Percentiles rank a stretch among this genome's conserved stretches.
These are phyloP conservation scores for Hydrolagus affinis DNA, from an alignment of 2,113 vertebrate species.

Conservation along the genomic window DNA sequence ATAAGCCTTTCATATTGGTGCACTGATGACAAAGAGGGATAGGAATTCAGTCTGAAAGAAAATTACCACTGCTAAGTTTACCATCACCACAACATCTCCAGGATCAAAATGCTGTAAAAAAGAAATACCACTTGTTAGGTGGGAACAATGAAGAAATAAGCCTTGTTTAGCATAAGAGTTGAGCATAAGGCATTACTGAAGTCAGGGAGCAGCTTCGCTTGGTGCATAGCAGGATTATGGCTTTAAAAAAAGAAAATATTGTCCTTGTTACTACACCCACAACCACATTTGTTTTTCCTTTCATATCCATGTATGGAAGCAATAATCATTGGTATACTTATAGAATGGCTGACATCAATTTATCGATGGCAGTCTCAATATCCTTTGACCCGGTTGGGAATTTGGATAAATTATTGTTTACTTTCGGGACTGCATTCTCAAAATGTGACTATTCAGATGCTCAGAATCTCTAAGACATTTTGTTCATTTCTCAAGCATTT, in stretches of 20 bases:
- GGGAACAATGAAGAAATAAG: conserved; percentile 87
- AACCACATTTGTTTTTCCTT: not conserved
- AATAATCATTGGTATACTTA: not conserved
- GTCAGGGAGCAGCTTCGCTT: conserved; percentile 35
- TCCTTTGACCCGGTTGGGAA: not conserved
- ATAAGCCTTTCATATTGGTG: conserved; percentile 97
- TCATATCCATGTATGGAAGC: not conserved
- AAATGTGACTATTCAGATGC: not conserved
- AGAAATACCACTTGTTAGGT: conserved; percentile 99
- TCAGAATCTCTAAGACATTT: no score
- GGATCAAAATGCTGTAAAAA: conserved; percentile 99
- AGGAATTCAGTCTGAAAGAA: conserved; percentile 99
- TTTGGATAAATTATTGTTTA: not conserved
- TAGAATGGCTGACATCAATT: not conserved
- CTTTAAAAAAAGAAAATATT: not conserved
- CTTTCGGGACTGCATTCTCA: not conserved
- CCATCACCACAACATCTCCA: conserved; percentile 99
- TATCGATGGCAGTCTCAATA: not conserved
- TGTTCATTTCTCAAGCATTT: not conserved
- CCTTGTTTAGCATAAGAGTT: conserved; percentile 57
- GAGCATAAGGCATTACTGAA: conserved; percentile 44
- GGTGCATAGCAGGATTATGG: not conserved
- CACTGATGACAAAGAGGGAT: conserved; percentile 89
- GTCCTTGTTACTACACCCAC: not conserved
- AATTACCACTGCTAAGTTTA: conserved; percentile 99